Conservation (phyloP, 2,888 invertebrate species). For the Rutpela maculata region DNA sequence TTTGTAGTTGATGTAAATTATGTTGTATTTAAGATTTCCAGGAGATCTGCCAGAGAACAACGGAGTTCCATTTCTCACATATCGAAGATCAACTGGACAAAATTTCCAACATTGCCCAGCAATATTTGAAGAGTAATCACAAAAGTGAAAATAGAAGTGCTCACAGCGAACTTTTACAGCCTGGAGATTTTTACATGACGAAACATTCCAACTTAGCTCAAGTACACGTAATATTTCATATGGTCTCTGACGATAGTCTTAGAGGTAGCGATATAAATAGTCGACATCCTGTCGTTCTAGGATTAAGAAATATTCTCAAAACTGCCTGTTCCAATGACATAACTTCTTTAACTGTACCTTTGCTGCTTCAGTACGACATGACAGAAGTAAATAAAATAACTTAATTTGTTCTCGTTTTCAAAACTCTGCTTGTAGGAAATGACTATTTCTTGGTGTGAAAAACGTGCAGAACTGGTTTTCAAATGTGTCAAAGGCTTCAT, state of each 20-base stretch:
- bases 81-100: conserved; percentile 90
- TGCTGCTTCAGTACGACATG: conserved; percentile 94
- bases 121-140: conserved; percentile 63
- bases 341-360: conserved; percentile 93
- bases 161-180: conserved; percentile 79
- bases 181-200: conserved; percentile 91
- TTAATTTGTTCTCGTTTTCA: background rate
- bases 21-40: conserved; percentile 78
- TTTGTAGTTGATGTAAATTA: background rate
- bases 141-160: conserved; percentile 58
- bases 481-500: conserved; percentile 99
- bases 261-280: conserved; percentile 91
- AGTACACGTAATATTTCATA: conserved; percentile 96
- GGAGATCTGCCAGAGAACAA: conserved; percentile 84
- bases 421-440: conserved; percentile 79
- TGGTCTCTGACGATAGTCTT: conserved; percentile 89
- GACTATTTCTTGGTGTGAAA: conserved; percentile 97
- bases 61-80: conserved; percentile 96
- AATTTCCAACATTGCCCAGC: conserved; percentile 73
- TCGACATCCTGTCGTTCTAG: conserved; percentile 95
- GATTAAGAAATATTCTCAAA: conserved; percentile 95
- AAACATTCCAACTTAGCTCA: conserved; percentile 95
- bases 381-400: conserved; percentile 82
- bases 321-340: conserved; percentile 96
- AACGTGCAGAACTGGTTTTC: conserved; percentile 96